These are phyloP conservation scores for Pomacea canaliculata DNA, from an alignment of 2,888 invertebrate genomes.

Conservation along the genomic window DNA sequence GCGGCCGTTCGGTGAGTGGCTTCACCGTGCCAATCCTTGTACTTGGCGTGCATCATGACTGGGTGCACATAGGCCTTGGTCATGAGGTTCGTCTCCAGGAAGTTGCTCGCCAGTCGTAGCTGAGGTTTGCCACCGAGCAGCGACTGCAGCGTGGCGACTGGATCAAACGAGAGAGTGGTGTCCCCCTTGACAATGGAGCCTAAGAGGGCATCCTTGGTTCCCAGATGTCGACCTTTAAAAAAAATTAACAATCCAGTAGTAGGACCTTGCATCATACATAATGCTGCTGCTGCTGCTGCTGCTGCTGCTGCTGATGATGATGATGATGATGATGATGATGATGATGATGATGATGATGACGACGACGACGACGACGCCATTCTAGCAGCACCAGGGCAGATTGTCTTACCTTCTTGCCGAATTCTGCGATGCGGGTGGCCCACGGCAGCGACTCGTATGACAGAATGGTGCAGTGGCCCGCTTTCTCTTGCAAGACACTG, in stretches of 20 bases:
- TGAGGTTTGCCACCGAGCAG: conserved; percentile 16
- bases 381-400: not conserved
- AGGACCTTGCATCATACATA: not conserved
- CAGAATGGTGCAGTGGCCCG: conserved; percentile 43
- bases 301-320: not conserved
- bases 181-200: not conserved
- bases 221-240: conserved; percentile 9
- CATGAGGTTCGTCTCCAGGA: conserved; percentile 18
- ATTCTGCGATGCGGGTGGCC: conserved; percentile 10
- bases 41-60: conserved; percentile 10
- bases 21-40: conserved; percentile 20
- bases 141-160: conserved; percentile 9
- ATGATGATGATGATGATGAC: not conserved
- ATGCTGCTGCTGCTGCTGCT: not conserved
- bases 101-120: conserved; percentile 20
- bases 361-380: not conserved
- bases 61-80: conserved; percentile 23
- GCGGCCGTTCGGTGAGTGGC: conserved; percentile 10
- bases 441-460: conserved; percentile 45
- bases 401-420: not conserved
- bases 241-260: not conserved
- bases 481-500: conserved; percentile 36
- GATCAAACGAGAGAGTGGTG: conserved; percentile 4
- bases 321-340: conserved; percentile 6
- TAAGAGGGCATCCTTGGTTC: conserved; percentile 13